Percentiles rank a stretch among this genome's conserved stretches.
phyloP scores from a whole-genome alignment of 2,113 vertebrate genomes.

The Xerus inauris region DNA sequence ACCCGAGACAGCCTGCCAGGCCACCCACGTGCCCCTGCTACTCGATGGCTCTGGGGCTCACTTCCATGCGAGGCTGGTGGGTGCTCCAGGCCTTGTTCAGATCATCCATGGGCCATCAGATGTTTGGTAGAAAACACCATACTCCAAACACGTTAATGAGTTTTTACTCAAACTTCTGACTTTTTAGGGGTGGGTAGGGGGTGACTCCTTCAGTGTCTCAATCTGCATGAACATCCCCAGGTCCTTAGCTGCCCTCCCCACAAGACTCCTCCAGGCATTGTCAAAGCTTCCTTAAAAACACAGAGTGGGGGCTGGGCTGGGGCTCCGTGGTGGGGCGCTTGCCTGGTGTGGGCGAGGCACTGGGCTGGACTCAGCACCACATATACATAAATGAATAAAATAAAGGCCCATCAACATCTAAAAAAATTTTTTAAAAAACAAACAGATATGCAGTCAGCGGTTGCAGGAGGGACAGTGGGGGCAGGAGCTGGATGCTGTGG shows the following conservation, averaged over 20 bases:
- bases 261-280: background rate
- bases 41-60: no score
- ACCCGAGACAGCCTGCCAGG: no score
- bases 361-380: no score
- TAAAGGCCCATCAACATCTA: no score
- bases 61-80: background rate
- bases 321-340: no score
- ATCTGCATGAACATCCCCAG: background rate
- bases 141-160: background rate
- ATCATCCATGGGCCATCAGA: no score
- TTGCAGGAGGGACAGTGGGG: background rate
- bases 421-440: no score
- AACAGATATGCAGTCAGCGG: background rate
- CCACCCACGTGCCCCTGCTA: no score
- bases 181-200: background rate
- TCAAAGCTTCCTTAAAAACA: background rate
- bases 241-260: background rate
- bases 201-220: background rate
- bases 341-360: no score
- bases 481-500: rapidly evolving
- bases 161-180: background rate
- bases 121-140: background rate
- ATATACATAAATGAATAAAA: no score
- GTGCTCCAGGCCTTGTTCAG: background rate
- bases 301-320: no score